These are phyloP conservation scores for Nyctibius bracteatus DNA, from an alignment of 2,113 vertebrate genomes.

Conservation along the genomic window DNA sequence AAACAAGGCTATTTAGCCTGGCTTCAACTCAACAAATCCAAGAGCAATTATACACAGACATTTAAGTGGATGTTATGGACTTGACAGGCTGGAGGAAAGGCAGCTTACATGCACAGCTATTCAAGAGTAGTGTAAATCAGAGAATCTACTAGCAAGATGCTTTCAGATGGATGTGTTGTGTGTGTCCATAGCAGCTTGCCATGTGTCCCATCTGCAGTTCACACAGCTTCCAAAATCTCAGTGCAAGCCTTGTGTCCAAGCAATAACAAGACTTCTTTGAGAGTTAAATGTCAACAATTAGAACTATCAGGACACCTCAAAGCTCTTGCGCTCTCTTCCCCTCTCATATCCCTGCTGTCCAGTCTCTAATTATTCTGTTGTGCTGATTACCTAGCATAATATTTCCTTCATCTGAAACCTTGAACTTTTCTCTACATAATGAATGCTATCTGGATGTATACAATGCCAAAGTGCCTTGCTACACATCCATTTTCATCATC, in stretches of 20 bases:
- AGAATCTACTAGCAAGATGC: background rate
- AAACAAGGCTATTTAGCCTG: conserved; percentile 58
- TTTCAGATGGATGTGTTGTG: background rate
- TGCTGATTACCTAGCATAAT: background rate
- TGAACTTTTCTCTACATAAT: background rate
- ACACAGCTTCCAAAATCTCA: background rate
- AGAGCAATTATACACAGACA: conserved; percentile 34
- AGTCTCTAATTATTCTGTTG: background rate
- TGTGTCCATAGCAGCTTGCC: background rate
- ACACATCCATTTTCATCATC: background rate
- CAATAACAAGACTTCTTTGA: background rate
- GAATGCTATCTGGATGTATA: background rate
- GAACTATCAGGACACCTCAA: background rate
- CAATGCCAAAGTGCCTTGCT: background rate
- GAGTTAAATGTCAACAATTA: background rate
- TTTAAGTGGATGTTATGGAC: background rate
- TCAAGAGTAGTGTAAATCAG: background rate
- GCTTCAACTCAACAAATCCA: conserved; percentile 37
- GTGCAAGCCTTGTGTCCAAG: background rate
- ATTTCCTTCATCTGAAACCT: background rate
- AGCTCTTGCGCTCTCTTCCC: background rate
- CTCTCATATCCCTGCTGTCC: background rate
- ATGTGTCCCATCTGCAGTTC: background rate
- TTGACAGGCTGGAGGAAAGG: conserved; percentile 12
- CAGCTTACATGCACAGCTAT: background rate